Evolutionary conservation across 2,113 vertebrate species (phyloP).

Genomic region (Sylvilagus bachmani): DNA sequence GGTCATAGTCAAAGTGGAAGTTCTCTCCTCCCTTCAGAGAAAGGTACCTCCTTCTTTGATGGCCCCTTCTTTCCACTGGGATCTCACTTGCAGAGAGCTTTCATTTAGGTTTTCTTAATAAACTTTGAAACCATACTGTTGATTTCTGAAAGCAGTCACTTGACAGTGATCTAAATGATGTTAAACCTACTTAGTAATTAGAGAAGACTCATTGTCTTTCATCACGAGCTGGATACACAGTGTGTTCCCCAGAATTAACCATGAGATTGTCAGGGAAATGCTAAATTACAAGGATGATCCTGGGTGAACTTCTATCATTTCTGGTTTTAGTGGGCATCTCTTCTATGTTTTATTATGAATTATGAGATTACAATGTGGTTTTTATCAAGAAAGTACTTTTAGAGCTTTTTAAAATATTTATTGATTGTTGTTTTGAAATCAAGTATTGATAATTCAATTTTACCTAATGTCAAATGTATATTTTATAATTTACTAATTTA

Average conservation of each 20-base stretch:
- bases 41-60: too few species aligned
- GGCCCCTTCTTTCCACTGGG: too few species aligned
- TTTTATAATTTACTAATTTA: slow-evolving; percentile 5
- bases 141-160: not conserved
- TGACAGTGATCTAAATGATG: not conserved
- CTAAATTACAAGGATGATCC: not conserved
- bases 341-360: slow-evolving; percentile 3
- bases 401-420: not conserved
- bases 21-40: too few species aligned
- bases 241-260: slow-evolving; percentile 11
- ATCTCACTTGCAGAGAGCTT: too few species aligned
- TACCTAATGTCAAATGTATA: not conserved
- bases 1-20: too few species aligned
- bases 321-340: slow-evolving; percentile 19
- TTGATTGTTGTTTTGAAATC: not conserved
- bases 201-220: not conserved
- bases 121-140: not conserved
- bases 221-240: not conserved
- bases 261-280: not conserved
- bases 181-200: not conserved
- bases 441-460: not conserved
- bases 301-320: not conserved
- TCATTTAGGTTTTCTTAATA: not conserved
- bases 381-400: not conserved
- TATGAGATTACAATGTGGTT: not conserved